Evolutionary conservation across 2,888 invertebrate genomes (phyloP).

Genomic region (Theretra japonica): DNA sequence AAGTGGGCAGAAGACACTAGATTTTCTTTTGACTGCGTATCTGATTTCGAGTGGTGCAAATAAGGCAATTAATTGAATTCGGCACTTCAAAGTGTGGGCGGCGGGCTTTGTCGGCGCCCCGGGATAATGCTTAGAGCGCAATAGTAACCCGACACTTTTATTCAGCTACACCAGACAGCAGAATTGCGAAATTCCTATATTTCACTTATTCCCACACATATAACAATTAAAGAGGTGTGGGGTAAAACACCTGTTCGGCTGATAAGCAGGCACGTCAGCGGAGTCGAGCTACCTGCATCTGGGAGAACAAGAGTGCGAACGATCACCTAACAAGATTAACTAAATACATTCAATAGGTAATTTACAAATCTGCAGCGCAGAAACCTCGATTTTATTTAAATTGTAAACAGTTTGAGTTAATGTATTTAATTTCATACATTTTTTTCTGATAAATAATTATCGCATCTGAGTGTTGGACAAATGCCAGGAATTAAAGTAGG

Average conservation of each 20-base stretch:
- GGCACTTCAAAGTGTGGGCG: conserved; percentile 78
- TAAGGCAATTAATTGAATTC: conserved; percentile 84
- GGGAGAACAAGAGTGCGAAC: background rate
- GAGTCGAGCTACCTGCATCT: conserved; percentile 55
- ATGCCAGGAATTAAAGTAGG: conserved; percentile 29
- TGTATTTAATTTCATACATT: conserved; percentile 28
- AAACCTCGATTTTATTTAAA: background rate
- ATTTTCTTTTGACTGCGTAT: conserved; percentile 6
- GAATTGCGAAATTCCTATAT: conserved; percentile 60
- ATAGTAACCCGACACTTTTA: conserved; percentile 74
- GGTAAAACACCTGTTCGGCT: conserved; percentile 55
- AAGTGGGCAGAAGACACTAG: background rate
- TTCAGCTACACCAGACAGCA: conserved; percentile 51
- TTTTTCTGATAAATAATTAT: conserved; percentile 32
- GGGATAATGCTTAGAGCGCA: conserved; percentile 50
- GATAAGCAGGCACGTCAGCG: conserved; percentile 39
- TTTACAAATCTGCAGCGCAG: background rate
- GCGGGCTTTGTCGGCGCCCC: conserved; percentile 77
- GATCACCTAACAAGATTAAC: too few species aligned
- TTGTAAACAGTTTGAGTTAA: conserved; percentile 1
- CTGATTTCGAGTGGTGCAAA: conserved; percentile 61
- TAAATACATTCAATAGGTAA: background rate
- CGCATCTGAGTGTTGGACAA: conserved; percentile 28
- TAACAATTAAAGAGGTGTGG: conserved; percentile 44
- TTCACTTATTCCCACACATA: conserved; percentile 58